phyloP scores from a whole-genome alignment of 2,888 invertebrate genomes.

The Schrankia costaestrigalis region DNA sequence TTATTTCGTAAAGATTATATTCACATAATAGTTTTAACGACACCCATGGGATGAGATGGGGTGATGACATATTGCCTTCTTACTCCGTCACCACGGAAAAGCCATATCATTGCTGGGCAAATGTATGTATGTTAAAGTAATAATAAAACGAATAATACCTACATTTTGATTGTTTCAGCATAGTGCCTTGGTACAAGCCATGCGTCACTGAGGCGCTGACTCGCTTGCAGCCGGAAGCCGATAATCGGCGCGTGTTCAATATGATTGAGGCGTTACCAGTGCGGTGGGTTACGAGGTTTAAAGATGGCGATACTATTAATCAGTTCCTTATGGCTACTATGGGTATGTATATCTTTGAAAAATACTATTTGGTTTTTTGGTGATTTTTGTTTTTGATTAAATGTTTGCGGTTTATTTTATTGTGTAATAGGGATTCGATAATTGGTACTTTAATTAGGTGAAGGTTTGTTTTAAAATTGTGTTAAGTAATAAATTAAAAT shows the following conservation, averaged over 20 bases:
- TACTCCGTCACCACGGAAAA: too few relatives aligned
- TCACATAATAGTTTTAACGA: too few relatives aligned
- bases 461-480: too few relatives aligned
- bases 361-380: too few relatives aligned
- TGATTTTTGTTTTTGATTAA: not conserved
- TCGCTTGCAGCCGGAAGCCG: conserved; percentile 29
- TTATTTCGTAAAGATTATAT: too few relatives aligned
- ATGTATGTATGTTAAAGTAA: too few relatives aligned
- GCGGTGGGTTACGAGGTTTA: conserved; percentile 60
- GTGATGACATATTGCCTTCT: too few relatives aligned
- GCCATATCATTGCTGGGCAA: too few relatives aligned
- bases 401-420: not conserved
- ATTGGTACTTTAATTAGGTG: too few relatives aligned
- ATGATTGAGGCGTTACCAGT: conserved; percentile 57
- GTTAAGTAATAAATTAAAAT: too few relatives aligned
- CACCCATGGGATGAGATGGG: too few relatives aligned
- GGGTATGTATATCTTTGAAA: conserved; percentile 51
- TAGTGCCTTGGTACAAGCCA: conserved; percentile 20
- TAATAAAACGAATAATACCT: too few relatives aligned
- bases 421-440: not conserved
- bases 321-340: conserved; percentile 72
- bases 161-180: conserved; percentile 17
- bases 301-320: conserved; percentile 62
- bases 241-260: conserved; percentile 33
- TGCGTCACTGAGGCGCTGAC: conserved; percentile 38